These are phyloP conservation scores for Orestias chungarensis DNA, from an alignment of 2,797 vertebrate genomes.

Conservation along the genomic window DNA sequence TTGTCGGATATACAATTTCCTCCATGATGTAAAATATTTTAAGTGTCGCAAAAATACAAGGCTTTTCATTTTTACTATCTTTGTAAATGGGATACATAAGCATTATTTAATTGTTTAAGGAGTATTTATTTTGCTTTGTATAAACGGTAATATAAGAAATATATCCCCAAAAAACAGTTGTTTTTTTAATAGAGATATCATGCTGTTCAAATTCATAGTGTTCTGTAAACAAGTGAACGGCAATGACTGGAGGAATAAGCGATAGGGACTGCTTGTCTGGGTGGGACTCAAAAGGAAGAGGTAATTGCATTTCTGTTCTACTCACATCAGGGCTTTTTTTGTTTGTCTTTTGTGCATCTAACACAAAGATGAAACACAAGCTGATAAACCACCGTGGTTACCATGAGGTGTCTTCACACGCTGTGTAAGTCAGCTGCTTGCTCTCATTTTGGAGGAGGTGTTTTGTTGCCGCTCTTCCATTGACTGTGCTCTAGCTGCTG, in stretches of 20 bases:
- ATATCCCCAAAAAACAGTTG: not conserved
- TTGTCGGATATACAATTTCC: not conserved
- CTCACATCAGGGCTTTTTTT: not conserved
- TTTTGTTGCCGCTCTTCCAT: not conserved
- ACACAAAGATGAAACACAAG: not conserved
- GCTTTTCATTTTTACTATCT: not conserved
- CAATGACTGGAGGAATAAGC: not conserved
- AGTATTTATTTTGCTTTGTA: not conserved
- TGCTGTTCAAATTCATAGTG: not conserved
- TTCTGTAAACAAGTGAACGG: not conserved
- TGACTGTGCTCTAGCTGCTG: not conserved
- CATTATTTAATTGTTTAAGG: not conserved
- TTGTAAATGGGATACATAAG: not conserved
- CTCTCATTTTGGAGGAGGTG: not conserved
- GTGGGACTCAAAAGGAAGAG: not conserved
- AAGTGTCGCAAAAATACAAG: not conserved
- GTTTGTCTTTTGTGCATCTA: not conserved
- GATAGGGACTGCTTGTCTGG: not conserved
- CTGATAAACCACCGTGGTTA: conserved; percentile 19
- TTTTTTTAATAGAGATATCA: not conserved
- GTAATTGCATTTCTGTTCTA: not conserved
- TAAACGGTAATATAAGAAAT: not conserved
- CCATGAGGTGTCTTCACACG: not conserved
- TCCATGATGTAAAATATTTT: not conserved
- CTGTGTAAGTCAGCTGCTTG: not conserved